Percentiles rank a stretch among this genome's conserved stretches.
Evolutionary conservation across 2,888 invertebrate species (phyloP).

Genomic region (Palloptera scutellata): DNA sequence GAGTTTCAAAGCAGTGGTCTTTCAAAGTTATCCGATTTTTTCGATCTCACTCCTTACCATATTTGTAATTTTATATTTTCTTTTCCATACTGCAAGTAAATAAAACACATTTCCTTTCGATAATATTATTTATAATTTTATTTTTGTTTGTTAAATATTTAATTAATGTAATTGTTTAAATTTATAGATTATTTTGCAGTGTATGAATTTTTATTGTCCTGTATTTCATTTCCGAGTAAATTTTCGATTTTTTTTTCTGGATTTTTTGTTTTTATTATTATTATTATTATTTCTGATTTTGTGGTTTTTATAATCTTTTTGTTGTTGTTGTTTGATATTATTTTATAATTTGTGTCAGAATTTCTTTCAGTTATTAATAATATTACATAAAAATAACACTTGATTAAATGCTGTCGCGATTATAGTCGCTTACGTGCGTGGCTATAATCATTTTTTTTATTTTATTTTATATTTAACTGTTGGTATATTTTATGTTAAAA

Average conservation of each 20-base stretch:
- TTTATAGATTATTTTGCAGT: slow-evolving; percentile 22
- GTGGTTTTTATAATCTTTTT: slow-evolving; percentile 17
- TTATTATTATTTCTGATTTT: slow-evolving; percentile 23
- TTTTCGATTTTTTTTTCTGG: slow-evolving; percentile 35
- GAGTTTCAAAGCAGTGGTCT: too few relatives aligned
- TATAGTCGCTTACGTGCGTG: background rate
- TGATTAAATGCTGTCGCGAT: slow-evolving; percentile 13
- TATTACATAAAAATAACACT: slow-evolving; percentile 12
- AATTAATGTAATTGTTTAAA: slow-evolving; percentile 13
- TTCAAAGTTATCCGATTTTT: too few relatives aligned
- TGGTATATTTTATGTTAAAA: slow-evolving; percentile 22
- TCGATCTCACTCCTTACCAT: too few relatives aligned
- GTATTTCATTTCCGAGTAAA: slow-evolving; percentile 47
- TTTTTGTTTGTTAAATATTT: slow-evolving; percentile 15
- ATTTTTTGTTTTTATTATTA: slow-evolving; percentile 27
- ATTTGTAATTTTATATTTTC: too few relatives aligned
- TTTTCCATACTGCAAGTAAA: too few relatives aligned
- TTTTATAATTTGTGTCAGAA: background rate
- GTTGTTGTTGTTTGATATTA: slow-evolving; percentile 11
- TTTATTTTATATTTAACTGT: slow-evolving; percentile 8
- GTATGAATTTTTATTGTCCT: slow-evolving; percentile 46
- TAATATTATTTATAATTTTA: slow-evolving; percentile 24
- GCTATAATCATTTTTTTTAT: slow-evolving; percentile 25
- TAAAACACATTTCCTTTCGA: too few relatives aligned
- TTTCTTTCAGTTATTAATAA: slow-evolving; percentile 9